Conservation (phyloP, 2,113 vertebrate species). For the Marmota flaviventris region DNA sequence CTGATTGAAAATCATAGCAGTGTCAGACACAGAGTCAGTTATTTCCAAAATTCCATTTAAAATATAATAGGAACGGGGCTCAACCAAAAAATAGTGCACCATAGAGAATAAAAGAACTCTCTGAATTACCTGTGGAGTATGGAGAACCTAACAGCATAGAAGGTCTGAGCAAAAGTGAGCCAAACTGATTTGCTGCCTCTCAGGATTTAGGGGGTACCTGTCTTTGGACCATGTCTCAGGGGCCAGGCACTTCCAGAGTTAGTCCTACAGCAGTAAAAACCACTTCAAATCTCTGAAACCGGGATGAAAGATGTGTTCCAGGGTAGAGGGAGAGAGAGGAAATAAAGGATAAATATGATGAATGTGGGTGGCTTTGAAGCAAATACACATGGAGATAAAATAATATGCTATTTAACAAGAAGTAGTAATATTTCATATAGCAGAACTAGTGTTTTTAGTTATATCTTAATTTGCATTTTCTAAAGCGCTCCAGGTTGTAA, state of each 20-base stretch:
- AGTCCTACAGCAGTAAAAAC: neutral
- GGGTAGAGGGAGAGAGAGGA: neutral
- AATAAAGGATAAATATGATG: neutral
- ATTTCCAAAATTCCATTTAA: conserved; percentile 5
- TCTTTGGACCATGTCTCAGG: neutral
- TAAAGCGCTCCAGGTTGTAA: conserved; percentile 2
- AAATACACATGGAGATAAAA: neutral
- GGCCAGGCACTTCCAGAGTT: neutral
- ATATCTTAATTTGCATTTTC: conserved; percentile 38
- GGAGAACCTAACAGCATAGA: neutral
- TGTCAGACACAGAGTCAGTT: neutral
- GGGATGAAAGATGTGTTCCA: neutral
- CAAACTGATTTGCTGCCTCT: neutral
- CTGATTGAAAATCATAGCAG: neutral
- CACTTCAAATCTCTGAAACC: neutral
- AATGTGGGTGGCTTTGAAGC: neutral
- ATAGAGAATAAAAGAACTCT: neutral
- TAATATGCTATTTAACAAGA: neutral
- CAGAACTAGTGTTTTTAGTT: neutral
- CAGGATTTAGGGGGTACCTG: neutral
- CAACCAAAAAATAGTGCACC: neutral
- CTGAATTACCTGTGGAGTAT: too few relatives aligned
- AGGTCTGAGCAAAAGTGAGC: neutral
- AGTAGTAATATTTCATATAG: neutral
- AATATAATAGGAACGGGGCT: neutral